Base-by-base conservation (phyloP, 2,888 invertebrate species). In the Chloromyia formosa region DNA sequence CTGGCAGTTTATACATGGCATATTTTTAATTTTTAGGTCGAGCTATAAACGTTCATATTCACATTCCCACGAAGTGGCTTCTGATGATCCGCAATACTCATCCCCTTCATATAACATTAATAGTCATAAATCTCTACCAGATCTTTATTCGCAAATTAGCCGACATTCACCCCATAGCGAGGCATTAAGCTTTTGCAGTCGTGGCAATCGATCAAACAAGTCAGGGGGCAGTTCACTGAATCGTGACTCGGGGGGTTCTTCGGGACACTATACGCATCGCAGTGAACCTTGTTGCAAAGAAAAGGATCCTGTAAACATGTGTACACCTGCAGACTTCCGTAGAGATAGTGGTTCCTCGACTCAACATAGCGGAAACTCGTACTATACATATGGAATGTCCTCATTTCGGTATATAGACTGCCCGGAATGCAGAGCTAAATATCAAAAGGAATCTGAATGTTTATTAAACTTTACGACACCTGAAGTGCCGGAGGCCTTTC, bases 101-200 rank as follows among this genome's bases (percentile, higher is more conserved):
- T 79, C 81, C 49, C 82, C 83, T 20, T 82, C 84, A 40, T 86
- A 86, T 76, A 90, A 90, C 80, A 90, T 90, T 78, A 90, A 90
- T 80, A 90, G 90, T 77, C 94, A 95, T 87, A 95, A 95, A 82
- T 94, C 94, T 45, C 86, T 95, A 80, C 95, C 95, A 0, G 93
- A 93, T 82, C 86, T 93, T 69, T 92, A 92, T 80, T 89, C 90
- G 16, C 90, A 90, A 79, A 88, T 88, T 16, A 85, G 84, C 78
- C 82, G 86, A 0, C 85, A 86, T 74, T 86, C 86, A 74, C 86
- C 86, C 71, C 86, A 86, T 75, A 86, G 85, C 77, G 85, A 86
- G 78, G 85, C 84, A 9, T 77, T 85, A 14, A 86, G 86, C 75
- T 85, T 85, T 75, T 85, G 85, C 76, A 86, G 86, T 73, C 83